Conservation (phyloP, 2,113 vertebrate genomes). For the Hepsetus odoe region DNA sequence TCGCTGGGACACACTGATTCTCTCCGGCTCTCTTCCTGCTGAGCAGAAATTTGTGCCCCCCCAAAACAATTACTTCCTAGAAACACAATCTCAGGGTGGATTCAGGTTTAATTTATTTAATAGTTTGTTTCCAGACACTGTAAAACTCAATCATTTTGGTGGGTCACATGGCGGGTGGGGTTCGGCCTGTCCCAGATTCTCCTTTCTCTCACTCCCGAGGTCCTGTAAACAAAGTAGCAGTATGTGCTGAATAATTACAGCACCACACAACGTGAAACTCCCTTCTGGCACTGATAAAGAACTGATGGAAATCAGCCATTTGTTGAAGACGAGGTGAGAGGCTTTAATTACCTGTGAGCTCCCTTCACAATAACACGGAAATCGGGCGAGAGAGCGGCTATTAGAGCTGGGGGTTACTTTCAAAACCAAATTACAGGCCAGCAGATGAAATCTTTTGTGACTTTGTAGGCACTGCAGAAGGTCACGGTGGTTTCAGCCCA, state of each 20-base stretch:
- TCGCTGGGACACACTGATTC: no score
- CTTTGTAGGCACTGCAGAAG: constrained; percentile 20
- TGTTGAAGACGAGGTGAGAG: not conserved
- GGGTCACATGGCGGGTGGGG: constrained; percentile 22
- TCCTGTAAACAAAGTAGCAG: constrained; percentile 38
- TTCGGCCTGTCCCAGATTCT: constrained; percentile 39
- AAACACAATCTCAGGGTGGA: no score
- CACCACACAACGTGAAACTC: not conserved
- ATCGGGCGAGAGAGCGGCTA: not conserved
- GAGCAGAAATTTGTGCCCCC: no score
- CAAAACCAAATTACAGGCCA: constrained; percentile 4
- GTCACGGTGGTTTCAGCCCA: constrained; percentile 12
- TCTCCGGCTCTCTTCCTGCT: no score
- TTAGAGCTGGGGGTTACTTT: not conserved
- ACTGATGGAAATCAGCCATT: constrained; percentile 9
- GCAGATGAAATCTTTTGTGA: not conserved
- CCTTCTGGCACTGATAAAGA: not conserved
- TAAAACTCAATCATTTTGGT: not conserved
- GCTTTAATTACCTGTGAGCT: constrained; percentile 25
- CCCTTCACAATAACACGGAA: constrained; percentile 5
- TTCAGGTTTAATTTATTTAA: no score
- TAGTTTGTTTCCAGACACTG: not conserved
- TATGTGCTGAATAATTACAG: constrained; percentile 10
- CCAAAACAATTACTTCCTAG: no score
- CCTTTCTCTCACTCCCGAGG: constrained; percentile 34